Percentiles rank a stretch among this genome's conserved stretches.
Conservation (phyloP, 2,797 vertebrate genomes). For the Gallirallus australis region DNA sequence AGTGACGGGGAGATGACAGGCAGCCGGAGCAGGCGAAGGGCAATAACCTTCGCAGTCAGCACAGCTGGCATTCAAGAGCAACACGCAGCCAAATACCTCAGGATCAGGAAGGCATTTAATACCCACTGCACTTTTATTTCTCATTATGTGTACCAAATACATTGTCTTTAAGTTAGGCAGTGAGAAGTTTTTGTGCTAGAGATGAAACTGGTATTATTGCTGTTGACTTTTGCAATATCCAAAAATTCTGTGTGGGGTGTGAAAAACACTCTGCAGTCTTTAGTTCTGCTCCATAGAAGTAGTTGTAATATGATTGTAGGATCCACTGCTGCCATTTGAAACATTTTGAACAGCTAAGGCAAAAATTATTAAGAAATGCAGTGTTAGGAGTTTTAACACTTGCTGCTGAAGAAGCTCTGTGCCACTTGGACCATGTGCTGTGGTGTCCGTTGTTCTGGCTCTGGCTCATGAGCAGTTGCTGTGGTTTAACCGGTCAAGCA, state of each 20-base stretch:
- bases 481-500: too few relatives aligned
- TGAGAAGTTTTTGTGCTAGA: background rate
- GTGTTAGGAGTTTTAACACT: background rate
- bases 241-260: background rate
- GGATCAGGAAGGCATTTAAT: background rate
- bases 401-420: background rate
- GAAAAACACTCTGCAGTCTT: background rate
- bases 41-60: background rate
- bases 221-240: background rate
- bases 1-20: background rate
- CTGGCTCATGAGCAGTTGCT: background rate
- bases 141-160: background rate
- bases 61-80: background rate
- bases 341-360: background rate
- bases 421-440: fast-evolving
- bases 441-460: fast-evolving
- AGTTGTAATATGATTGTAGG: background rate
- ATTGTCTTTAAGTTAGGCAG: background rate
- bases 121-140: background rate
- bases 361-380: background rate
- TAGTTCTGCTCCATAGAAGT: background rate
- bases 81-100: fast-evolving
- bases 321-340: background rate
- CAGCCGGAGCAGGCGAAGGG: background rate
- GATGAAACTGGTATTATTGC: background rate